These are phyloP conservation scores for Malurus alboscapulatus DNA, from an alignment of 2,113 vertebrate species.

Conservation along the genomic window DNA sequence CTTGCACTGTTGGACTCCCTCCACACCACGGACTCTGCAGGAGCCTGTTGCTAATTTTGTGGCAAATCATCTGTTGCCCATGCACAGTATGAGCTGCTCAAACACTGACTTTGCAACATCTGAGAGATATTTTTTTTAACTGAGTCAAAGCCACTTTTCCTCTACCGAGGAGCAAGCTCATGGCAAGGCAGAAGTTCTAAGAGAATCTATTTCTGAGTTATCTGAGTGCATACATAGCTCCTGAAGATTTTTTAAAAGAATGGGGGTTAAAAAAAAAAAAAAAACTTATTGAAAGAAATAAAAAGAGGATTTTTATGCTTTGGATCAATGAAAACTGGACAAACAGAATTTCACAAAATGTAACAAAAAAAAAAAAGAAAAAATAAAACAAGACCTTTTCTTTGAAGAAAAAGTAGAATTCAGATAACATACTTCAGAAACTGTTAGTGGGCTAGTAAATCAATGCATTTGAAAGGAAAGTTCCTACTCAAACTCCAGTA, in stretches of 20 bases:
- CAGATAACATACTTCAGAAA: neutral
- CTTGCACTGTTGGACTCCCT: neutral
- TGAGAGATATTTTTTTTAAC: neutral
- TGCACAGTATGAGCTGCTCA: neutral
- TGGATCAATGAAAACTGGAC: conserved; percentile 13
- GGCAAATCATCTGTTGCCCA: neutral
- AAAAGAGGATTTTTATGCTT: neutral
- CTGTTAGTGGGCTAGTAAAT: neutral
- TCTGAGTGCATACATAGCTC: neutral
- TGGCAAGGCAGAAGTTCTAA: conserved; percentile 19
- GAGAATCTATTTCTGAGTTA: conserved; percentile 40
- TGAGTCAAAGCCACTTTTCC: conserved; percentile 9
- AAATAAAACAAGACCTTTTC: neutral
- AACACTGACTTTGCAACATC: neutral
- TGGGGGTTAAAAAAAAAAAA: neutral
- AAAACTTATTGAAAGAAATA: conserved; percentile 3
- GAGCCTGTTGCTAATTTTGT: neutral
- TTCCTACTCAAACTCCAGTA: neutral
- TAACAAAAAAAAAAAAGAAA: neutral
- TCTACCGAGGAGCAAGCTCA: neutral
- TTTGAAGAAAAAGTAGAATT: neutral
- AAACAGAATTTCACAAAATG: conserved; percentile 25
- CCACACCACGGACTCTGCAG: neutral
- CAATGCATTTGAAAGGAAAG: neutral
- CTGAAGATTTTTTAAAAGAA: conserved; percentile 21